phyloP scores from a whole-genome alignment of 53 echinoderm and acorn worm species.

The Astropecten irregularis region DNA sequence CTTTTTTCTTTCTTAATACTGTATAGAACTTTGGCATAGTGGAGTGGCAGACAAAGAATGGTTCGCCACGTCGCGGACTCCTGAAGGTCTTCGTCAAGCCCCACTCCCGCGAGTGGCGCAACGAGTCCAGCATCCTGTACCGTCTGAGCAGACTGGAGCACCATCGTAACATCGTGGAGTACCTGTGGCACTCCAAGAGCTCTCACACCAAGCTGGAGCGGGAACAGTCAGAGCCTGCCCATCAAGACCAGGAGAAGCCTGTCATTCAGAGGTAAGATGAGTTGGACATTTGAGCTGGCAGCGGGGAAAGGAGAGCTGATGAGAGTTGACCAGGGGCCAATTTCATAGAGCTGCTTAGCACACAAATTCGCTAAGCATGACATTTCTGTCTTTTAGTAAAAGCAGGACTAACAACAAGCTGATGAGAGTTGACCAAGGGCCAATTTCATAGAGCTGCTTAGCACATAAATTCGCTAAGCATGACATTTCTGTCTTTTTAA shows the following conservation, averaged over 20 bases:
- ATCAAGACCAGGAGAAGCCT: conserved; percentile 5
- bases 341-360: too few species aligned
- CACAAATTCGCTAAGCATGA: too few species aligned
- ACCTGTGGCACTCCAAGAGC: conserved; percentile 93
- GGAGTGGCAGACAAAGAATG: conserved; percentile 90
- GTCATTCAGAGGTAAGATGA: conserved; percentile 70
- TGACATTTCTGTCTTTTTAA: too few species aligned
- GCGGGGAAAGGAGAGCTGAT: too few species aligned
- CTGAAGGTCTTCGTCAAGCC: conserved; percentile 81
- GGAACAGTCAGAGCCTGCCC: conserved; percentile 12
- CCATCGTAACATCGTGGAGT: conserved; percentile 88
- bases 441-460: too few species aligned
- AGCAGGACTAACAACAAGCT: too few species aligned
- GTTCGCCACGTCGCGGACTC: conserved; percentile 84
- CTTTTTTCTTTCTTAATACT: too few species aligned
- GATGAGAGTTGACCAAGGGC: too few species aligned
- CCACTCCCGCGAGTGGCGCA: conserved; percentile 85
- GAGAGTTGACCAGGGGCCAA: too few species aligned
- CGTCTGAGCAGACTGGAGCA: conserved; percentile 69
- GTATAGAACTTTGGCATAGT: conserved; percentile 86
- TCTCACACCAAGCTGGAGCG: conserved; percentile 78
- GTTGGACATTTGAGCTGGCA: too few species aligned
- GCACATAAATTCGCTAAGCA: too few species aligned
- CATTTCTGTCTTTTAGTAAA: too few species aligned
- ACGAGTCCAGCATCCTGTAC: conserved; percentile 76